Percentiles rank a stretch among this genome's conserved stretches.
phyloP scores from a whole-genome alignment of 2,888 invertebrate genomes.

The Cecidostiba fungosa region DNA sequence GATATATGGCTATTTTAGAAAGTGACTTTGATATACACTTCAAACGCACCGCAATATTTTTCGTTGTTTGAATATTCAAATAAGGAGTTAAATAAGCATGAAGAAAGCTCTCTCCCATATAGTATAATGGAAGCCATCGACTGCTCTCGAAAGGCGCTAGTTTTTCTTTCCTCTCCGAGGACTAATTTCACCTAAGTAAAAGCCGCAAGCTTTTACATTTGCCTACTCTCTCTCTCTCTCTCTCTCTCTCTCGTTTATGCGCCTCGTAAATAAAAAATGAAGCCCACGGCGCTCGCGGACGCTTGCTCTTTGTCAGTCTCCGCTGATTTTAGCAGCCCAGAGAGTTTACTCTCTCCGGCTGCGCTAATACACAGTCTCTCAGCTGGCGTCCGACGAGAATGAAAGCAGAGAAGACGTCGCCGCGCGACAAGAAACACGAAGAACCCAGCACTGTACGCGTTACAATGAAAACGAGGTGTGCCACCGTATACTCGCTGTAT shows the following conservation, averaged over 20 bases:
- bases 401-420: constrained; percentile 2
- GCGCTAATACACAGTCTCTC: neutral
- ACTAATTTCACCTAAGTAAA: constrained; percentile 41
- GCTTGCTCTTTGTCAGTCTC: constrained; percentile 35
- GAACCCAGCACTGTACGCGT: constrained; percentile 5
- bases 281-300: neutral
- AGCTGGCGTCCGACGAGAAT: constrained; percentile 8
- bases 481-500: neutral
- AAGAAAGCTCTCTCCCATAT: constrained; percentile 3
- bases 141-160: too few species aligned
- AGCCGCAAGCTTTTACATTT: constrained; percentile 24
- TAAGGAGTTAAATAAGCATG: too few species aligned
- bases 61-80: neutral
- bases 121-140: constrained; percentile 21
- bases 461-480: constrained; percentile 39
- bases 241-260: neutral
- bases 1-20: too few species aligned
- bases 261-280: constrained; percentile 41
- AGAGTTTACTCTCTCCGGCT: constrained; percentile 33
- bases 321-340: constrained; percentile 37
- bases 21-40: too few species aligned
- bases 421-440: constrained; percentile 26
- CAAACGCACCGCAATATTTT: too few species aligned
- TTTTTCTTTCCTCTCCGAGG: neutral
- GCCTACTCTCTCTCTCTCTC: neutral